Evolutionary conservation across 2,113 vertebrate species (phyloP).

Genomic region (Daboia siamensis): DNA sequence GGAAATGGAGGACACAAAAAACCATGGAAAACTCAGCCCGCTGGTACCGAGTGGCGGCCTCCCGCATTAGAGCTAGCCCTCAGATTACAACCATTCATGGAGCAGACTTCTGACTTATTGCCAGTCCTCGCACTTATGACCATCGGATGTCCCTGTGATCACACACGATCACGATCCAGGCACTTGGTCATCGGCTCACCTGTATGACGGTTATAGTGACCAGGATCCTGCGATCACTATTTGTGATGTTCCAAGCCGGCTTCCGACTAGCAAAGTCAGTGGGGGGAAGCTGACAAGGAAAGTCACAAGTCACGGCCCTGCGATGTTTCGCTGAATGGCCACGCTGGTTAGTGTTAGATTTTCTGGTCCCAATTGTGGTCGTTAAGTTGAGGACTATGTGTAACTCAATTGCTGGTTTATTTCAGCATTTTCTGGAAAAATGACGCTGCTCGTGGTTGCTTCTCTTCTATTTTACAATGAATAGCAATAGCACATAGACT

Average conservation of each 20-base stretch:
- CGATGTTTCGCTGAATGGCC: background rate
- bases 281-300: background rate
- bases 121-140: background rate
- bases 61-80: background rate
- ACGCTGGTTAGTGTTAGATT: background rate
- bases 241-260: background rate
- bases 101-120: background rate
- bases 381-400: too few species aligned
- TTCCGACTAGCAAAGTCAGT: background rate
- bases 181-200: background rate
- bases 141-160: background rate
- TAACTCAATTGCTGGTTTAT: background rate
- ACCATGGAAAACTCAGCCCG: background rate
- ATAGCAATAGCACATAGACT: too few species aligned
- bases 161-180: background rate
- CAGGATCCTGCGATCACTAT: background rate
- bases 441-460: background rate
- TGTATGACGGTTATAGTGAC: background rate
- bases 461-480: too few species aligned
- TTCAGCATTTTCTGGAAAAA: background rate
- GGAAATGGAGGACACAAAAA: slow-evolving; percentile 10
- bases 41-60: background rate
- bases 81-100: background rate
- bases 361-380: background rate
- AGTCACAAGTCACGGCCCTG: too few species aligned